phyloP scores from a whole-genome alignment of 2,797 vertebrate species.

The Scomberomorus guttatus region DNA sequence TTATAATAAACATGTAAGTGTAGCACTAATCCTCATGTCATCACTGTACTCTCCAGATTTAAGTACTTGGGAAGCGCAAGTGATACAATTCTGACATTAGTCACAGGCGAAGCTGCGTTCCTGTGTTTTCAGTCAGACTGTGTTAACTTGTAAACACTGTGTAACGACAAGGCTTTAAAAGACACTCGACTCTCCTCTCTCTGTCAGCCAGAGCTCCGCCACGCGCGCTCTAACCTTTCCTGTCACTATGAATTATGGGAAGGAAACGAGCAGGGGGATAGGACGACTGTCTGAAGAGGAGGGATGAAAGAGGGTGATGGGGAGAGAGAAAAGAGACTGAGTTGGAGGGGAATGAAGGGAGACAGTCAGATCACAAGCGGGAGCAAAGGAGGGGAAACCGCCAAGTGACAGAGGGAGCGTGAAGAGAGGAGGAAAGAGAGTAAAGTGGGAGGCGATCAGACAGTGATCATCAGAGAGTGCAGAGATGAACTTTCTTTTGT shows the following conservation, averaged over 20 bases:
- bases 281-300: constrained; percentile 56
- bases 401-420: constrained; percentile 28
- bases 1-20: constrained; percentile 11
- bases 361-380: constrained; percentile 42
- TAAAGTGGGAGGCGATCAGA: constrained; percentile 41
- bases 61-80: not conserved
- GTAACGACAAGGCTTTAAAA: constrained; percentile 49
- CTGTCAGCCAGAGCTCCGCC: constrained; percentile 44
- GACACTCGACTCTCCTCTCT: constrained; percentile 32
- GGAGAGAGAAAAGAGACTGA: constrained; percentile 2
- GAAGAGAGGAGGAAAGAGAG: constrained; percentile 18
- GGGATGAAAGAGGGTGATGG: constrained; percentile 50
- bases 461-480: constrained; percentile 31
- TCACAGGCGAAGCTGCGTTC: not conserved
- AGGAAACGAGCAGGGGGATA: constrained; percentile 47
- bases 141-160: constrained; percentile 48
- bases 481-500: constrained; percentile 60
- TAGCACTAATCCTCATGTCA: not conserved
- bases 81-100: constrained; percentile 4
- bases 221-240: constrained; percentile 70
- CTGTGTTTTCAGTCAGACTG: constrained; percentile 16
- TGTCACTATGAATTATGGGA: constrained; percentile 75
- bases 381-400: constrained; percentile 13
- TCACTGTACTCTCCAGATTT: not conserved
- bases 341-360: constrained; percentile 50